Percentiles rank a stretch among this genome's conserved stretches.
phyloP scores from a whole-genome alignment of 2,113 vertebrate species.

The Holacanthus passer region DNA sequence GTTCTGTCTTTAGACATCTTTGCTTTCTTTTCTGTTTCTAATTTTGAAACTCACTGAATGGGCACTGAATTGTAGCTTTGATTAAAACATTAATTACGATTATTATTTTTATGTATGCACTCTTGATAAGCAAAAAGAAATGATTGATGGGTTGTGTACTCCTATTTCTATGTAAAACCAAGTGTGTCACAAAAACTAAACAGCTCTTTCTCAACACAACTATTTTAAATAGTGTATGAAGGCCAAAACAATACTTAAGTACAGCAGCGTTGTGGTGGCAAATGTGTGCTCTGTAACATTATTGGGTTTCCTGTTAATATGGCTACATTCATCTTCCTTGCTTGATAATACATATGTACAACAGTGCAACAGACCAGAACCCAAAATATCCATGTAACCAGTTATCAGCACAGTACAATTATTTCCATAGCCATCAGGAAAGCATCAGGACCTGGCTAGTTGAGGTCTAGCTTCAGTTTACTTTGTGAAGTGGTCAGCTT shows the following conservation, averaged over 20 bases:
- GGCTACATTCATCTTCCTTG: background rate
- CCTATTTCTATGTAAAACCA: background rate
- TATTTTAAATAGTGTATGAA: background rate
- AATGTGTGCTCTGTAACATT: background rate
- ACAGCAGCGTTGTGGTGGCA: background rate
- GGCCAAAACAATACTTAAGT: background rate
- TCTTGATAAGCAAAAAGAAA: background rate
- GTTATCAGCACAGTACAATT: background rate
- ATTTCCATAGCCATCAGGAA: background rate
- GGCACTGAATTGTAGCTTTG: background rate
- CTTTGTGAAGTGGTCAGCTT: constrained; percentile 1
- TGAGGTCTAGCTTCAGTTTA: constrained; percentile 3
- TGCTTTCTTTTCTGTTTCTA: background rate
- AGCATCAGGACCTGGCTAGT: background rate
- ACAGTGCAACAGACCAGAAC: background rate
- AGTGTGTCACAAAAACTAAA: background rate
- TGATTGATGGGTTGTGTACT: background rate
- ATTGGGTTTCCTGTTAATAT: constrained; percentile 40
- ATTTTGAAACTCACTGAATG: background rate
- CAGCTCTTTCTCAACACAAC: background rate
- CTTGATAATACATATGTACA: background rate
- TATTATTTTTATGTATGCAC: background rate
- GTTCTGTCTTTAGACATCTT: background rate
- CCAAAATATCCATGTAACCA: background rate
- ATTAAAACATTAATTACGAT: background rate